Evolutionary conservation across 1,140 invertebrate genomes (phyloP).

Genomic region (Antheraea pernyi): DNA sequence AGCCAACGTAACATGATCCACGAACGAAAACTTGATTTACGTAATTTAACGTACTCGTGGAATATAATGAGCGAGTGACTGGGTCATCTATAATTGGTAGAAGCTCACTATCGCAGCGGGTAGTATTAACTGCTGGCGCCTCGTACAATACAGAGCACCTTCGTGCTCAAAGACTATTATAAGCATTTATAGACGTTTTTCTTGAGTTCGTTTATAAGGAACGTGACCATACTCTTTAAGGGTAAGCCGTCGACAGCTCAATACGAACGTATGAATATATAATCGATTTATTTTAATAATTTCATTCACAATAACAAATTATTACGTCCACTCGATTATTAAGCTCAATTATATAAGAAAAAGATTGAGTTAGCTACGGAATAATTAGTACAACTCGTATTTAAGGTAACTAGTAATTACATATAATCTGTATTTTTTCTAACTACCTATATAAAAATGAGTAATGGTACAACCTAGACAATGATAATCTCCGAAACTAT

Average conservation of each 20-base stretch:
- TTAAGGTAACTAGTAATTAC: too few species aligned
- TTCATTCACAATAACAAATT: slow-evolving; percentile 21
- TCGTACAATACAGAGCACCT: slow-evolving; percentile 45
- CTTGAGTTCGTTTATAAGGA: slow-evolving; percentile 37
- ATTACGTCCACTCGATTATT: neutral
- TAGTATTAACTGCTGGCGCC: slow-evolving; percentile 52
- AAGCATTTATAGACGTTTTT: slow-evolving; percentile 57
- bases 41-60: slow-evolving; percentile 5
- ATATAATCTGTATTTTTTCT: too few species aligned
- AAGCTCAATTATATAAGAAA: neutral
- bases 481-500: too few species aligned
- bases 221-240: slow-evolving; percentile 56
- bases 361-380: too few species aligned
- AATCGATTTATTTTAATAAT: slow-evolving; percentile 49
- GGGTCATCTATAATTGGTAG: slow-evolving; percentile 39
- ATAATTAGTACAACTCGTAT: too few species aligned
- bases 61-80: slow-evolving; percentile 15
- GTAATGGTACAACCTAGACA: too few species aligned
- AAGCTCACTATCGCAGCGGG: slow-evolving; percentile 54
- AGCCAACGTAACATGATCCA: slow-evolving; percentile 36
- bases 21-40: slow-evolving; percentile 10
- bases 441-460: too few species aligned
- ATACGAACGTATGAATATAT: slow-evolving; percentile 48
- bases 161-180: slow-evolving; percentile 67
- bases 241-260: slow-evolving; percentile 47